Percentiles rank a stretch among this genome's conserved stretches.
Conservation (phyloP, 2,113 vertebrate species). For the Zosterops hypoxanthus region DNA sequence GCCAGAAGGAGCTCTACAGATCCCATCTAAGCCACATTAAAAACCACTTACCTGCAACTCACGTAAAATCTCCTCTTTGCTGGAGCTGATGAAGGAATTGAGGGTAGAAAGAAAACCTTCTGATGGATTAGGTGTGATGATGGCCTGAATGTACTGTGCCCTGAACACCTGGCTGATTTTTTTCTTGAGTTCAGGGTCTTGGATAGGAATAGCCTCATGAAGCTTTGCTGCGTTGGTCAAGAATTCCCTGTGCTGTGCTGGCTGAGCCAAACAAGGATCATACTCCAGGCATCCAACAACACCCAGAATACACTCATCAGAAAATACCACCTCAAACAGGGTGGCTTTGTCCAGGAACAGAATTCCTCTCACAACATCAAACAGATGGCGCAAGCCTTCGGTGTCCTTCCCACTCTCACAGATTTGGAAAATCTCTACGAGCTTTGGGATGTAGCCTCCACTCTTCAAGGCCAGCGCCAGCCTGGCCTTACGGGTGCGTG, state of each 20-base stretch:
- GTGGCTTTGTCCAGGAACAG: slow-evolving; percentile 95
- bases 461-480: slow-evolving; percentile 90
- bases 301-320: slow-evolving; percentile 96
- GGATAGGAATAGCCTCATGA: slow-evolving; percentile 95
- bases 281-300: slow-evolving; percentile 97
- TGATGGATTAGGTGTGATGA: slow-evolving; percentile 91
- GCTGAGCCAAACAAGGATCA: slow-evolving; percentile 92
- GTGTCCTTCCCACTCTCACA: slow-evolving; percentile 92
- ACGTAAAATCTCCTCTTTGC: slow-evolving; percentile 96
- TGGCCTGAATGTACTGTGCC: slow-evolving; percentile 95
- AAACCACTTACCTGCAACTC: slow-evolving; percentile 89
- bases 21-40: background rate
- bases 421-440: slow-evolving; percentile 91
- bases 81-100: slow-evolving; percentile 95
- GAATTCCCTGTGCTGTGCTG: slow-evolving; percentile 90
- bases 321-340: slow-evolving; percentile 98
- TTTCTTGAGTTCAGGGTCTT: slow-evolving; percentile 92
- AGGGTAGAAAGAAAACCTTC: slow-evolving; percentile 96
- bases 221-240: slow-evolving; percentile 94
- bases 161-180: slow-evolving; percentile 95
- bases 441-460: slow-evolving; percentile 94
- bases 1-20: background rate
- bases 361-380: slow-evolving; percentile 93
- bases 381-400: slow-evolving; percentile 91
- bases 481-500: slow-evolving; percentile 88